These are phyloP conservation scores for Apostichopus japonicus DNA, from an alignment of 35 echinoderm and acorn worm species.

Conservation along the genomic window DNA sequence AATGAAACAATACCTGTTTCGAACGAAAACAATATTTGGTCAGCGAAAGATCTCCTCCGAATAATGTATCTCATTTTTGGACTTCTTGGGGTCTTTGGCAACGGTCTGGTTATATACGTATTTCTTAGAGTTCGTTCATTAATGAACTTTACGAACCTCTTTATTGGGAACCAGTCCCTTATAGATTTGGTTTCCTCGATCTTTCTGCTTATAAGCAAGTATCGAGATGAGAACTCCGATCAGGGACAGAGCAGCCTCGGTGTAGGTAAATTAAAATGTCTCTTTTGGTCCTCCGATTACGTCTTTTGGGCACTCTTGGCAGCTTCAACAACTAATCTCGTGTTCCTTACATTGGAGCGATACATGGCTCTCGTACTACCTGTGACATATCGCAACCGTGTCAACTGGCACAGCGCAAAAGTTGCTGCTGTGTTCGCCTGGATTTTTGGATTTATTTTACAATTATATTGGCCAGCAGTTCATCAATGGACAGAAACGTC, in stretches of 20 bases:
- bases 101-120: conserved; percentile 77
- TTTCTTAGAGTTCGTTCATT: conserved; percentile 67
- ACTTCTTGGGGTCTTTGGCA: conserved; percentile 70
- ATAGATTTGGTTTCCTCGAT: conserved; percentile 63
- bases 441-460: conserved; percentile 17
- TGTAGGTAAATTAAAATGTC: background rate
- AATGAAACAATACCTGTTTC: background rate
- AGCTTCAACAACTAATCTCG: conserved; percentile 35
- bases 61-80: conserved; percentile 51
- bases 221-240: background rate
- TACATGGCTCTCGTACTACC: conserved; percentile 9
- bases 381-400: background rate
- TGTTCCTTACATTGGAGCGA: conserved; percentile 21
- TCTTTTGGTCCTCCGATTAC: conserved; percentile 28
- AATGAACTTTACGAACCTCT: conserved; percentile 69
- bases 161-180: conserved; percentile 78
- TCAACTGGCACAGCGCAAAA: background rate
- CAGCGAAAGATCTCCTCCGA: background rate
- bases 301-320: conserved; percentile 23
- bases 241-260: background rate
- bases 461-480: conserved; percentile 30
- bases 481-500: background rate
- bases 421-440: conserved; percentile 12
- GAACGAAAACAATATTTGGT: background rate
- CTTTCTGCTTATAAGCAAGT: conserved; percentile 15